Conservation (phyloP, 2,797 vertebrate genomes). For the Emydoidea blandingii region DNA sequence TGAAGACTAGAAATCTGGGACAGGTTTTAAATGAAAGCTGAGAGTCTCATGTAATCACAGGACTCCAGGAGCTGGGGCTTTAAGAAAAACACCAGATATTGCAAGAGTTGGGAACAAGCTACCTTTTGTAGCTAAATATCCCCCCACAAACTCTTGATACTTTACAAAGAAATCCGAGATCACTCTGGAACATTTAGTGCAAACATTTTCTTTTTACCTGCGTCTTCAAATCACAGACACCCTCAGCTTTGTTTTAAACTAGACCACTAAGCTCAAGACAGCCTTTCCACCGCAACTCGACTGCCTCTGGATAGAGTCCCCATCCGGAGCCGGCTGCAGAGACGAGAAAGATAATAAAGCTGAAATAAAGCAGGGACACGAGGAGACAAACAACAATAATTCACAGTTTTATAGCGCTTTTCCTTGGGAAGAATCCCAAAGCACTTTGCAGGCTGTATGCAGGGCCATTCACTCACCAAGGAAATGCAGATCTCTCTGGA, state of each 20-base stretch:
- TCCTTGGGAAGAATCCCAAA: neutral
- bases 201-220: neutral
- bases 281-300: neutral
- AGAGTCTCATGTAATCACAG: neutral
- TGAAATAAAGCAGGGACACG: slow-evolving; percentile 30
- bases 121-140: neutral
- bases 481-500: neutral
- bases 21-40: neutral
- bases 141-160: neutral
- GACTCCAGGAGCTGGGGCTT: neutral
- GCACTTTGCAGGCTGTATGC: rapidly evolving
- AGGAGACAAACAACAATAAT: slow-evolving; percentile 49
- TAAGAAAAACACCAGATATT: neutral
- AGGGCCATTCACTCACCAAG: neutral
- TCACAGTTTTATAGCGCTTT: neutral
- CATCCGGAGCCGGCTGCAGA: neutral
- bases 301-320: rapidly evolving
- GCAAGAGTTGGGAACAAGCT: neutral
- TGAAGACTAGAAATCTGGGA: neutral
- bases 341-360: neutral
- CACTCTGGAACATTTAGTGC: neutral
- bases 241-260: neutral
- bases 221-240: neutral
- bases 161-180: neutral
- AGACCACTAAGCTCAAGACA: neutral